Evolutionary conservation across 2,797 vertebrate species (phyloP), one percentile per base, ranked within the genome.

Genomic region (Jordanella pulchra): DNA sequence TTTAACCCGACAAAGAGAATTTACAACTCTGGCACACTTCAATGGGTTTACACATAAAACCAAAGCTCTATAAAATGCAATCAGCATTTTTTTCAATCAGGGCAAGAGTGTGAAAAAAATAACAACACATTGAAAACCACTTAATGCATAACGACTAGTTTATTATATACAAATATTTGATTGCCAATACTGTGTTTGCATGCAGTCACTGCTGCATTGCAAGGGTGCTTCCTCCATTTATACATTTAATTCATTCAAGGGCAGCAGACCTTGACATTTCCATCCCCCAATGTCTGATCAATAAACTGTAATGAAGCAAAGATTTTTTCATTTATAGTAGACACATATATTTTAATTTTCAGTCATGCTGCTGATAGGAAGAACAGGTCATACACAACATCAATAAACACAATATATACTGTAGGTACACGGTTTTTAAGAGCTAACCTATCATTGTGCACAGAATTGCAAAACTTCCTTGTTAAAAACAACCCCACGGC

Each of bases 271-370:
- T n/a, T 80, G 71, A 74, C 54, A 55, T 86, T 79, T 2, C 4
- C 67, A 71, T 63, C 56, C 18, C 42, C 35, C 54, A 6, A n/a
- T n/a, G 13, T 72, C 0, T 0, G 73, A 84, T 89, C 86, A 65
- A 85, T 86, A 77, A 72, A 39, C 42, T 74, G 60, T 74, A 71
- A 80, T 71, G 68, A 87, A 65, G 73, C 72, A 86, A 84, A 73
- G 55, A 71, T 71, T 77, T 79, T n/a, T 84, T 72, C 64, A 25
- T 86, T 81, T 79, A 78, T 72, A 72, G 17, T 70, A 48, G 47
- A 84, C 76, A 84, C 48, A 77, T 69, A 77, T 73, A 67, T 32
- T 81, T 79, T 76, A 83, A 85, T 67, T 75, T 77, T 83, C 71
- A 74, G 35, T 78, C 88, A 85, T 87, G 85, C 89, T 58, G 25